Conservation (phyloP, 2,797 vertebrate species). For the Podarcis siculus region DNA sequence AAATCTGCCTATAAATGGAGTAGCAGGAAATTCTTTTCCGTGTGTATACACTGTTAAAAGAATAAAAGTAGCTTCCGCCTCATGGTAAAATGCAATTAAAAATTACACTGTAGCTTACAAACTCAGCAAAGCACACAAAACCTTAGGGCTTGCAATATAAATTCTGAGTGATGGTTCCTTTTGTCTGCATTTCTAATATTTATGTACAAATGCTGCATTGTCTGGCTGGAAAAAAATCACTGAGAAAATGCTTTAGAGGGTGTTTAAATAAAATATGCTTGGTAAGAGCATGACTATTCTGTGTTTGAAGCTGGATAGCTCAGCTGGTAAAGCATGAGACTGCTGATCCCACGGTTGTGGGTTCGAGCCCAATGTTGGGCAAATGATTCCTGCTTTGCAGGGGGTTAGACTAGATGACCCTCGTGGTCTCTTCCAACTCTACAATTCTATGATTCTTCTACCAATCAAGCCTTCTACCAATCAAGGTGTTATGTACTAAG, state of each 20-base stretch:
- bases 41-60: accelerated
- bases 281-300: slow-evolving; percentile 19
- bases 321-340: no score
- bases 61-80: slow-evolving; percentile 4
- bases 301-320: background rate
- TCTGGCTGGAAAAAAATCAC: slow-evolving; percentile 28
- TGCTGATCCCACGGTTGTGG: no score
- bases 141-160: slow-evolving; percentile 36
- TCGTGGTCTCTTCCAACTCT: background rate
- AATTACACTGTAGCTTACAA: slow-evolving; percentile 10
- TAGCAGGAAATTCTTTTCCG: background rate
- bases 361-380: no score
- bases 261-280: slow-evolving; percentile 39
- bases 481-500: no score
- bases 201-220: slow-evolving; percentile 7
- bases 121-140: slow-evolving; percentile 43
- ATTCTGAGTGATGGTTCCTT: slow-evolving; percentile 48
- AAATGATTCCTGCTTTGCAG: background rate
- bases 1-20: background rate
- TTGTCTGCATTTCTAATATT: accelerated
- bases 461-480: background rate
- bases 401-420: background rate
- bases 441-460: background rate
- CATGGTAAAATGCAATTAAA: slow-evolving; percentile 18
- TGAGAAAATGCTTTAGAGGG: background rate